These are phyloP conservation scores for Caretta caretta DNA, from an alignment of 2,113 vertebrate species.

Conservation along the genomic window DNA sequence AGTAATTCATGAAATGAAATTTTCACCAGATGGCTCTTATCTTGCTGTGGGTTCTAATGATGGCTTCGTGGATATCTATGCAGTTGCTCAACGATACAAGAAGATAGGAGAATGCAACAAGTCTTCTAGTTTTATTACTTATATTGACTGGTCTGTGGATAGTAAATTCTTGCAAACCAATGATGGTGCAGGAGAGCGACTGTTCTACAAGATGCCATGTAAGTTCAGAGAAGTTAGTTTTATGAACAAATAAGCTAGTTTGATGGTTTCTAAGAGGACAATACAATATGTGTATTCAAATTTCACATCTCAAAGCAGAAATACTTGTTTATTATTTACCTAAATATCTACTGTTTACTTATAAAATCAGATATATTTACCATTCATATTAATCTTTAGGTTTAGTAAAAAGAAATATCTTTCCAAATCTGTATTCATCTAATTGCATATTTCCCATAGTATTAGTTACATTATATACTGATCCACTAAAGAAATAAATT, in stretches of 20 bases:
- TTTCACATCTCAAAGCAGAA: not conserved
- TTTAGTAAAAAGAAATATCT: not conserved
- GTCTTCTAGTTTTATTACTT: conserved; percentile 94
- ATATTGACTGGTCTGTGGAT: conserved; percentile 98
- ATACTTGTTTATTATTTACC: not conserved
- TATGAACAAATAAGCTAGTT: not conserved
- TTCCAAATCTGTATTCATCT: not conserved
- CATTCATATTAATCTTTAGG: not conserved
- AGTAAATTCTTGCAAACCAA: conserved; percentile 96
- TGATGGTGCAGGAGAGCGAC: conserved; percentile 90
- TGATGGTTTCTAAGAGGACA: not conserved
- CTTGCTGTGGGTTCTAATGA: conserved; percentile 97
- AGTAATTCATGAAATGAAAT: conserved; percentile 98
- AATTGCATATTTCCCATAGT: not conserved
- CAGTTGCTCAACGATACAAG: conserved; percentile 93
- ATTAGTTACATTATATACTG: not conserved
- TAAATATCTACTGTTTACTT: not conserved
- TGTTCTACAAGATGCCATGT: conserved; percentile 98
- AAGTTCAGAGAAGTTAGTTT: conserved; percentile 32
- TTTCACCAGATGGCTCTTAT: conserved; percentile 94
- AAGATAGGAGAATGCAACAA: conserved; percentile 96
- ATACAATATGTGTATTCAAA: accelerated
- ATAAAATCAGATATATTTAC: not conserved
- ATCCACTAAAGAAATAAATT: not conserved
- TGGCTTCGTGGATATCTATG: conserved; percentile 92